Conservation (phyloP, 2,113 vertebrate species). For the Psophia crepitans region DNA sequence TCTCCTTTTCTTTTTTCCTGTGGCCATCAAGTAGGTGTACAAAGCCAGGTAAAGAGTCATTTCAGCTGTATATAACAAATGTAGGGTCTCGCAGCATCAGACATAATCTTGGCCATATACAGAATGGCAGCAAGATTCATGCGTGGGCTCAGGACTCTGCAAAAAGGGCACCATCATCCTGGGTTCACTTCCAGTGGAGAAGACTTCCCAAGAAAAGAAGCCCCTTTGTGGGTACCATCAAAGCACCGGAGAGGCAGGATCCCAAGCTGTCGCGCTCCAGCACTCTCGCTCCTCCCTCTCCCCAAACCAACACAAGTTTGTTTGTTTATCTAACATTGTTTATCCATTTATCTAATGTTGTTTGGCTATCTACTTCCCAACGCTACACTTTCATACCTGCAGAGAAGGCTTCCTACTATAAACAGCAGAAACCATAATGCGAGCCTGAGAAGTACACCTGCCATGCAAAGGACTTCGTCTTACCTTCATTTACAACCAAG, state of each 20-base stretch:
- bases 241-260: not conserved
- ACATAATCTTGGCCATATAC: not conserved
- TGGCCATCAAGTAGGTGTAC: not conserved
- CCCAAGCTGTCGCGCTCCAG: not conserved
- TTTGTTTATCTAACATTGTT: not conserved
- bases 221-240: not conserved
- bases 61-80: not conserved
- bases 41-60: not conserved
- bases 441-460: not conserved
- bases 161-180: not conserved
- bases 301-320: not conserved
- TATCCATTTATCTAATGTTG: no score
- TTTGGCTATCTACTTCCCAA: not conserved
- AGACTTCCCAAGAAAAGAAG: not conserved
- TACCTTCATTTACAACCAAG: not conserved
- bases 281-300: not conserved
- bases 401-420: not conserved
- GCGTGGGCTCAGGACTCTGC: not conserved
- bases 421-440: not conserved
- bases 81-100: not conserved
- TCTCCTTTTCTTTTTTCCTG: not conserved
- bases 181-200: not conserved
- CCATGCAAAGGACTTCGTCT: accelerated
- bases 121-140: not conserved
- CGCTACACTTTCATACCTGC: not conserved